Percentiles rank a stretch among this genome's conserved stretches.
Evolutionary conservation across 1,140 invertebrate species (phyloP).

Genomic region (Calephelis nemesis): DNA sequence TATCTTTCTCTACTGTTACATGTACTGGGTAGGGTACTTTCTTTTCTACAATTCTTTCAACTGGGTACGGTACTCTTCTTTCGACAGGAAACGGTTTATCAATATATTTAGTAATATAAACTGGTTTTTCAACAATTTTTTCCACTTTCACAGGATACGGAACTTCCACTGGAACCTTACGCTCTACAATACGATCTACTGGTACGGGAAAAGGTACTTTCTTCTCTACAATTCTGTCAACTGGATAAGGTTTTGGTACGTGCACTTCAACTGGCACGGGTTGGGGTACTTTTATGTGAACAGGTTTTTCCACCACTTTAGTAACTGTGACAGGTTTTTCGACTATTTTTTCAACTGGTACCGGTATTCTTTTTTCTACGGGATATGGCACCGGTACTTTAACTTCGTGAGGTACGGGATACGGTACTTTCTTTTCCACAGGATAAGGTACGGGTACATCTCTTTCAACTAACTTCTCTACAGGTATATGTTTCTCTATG

Average conservation of each 20-base stretch:
- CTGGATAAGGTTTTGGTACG: constrained; percentile 66
- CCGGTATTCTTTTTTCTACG: constrained; percentile 62
- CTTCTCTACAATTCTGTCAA: constrained; percentile 80
- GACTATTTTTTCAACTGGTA: constrained; percentile 78
- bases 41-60: constrained; percentile 71
- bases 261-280: constrained; percentile 73
- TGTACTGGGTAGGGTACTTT: constrained; percentile 79
- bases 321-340: constrained; percentile 80
- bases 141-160: constrained; percentile 80
- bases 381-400: constrained; percentile 68
- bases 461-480: constrained; percentile 61
- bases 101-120: constrained; percentile 74
- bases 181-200: constrained; percentile 78
- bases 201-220: constrained; percentile 78
- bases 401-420: constrained; percentile 63
- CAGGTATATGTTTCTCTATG: constrained; percentile 67
- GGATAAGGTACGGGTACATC: constrained; percentile 62
- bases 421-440: constrained; percentile 62
- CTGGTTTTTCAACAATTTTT: constrained; percentile 76
- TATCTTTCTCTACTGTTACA: constrained; percentile 70
- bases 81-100: constrained; percentile 77
- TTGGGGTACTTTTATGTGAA: constrained; percentile 74
- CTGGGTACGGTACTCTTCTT: constrained; percentile 73
- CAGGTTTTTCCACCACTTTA: constrained; percentile 75
- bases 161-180: constrained; percentile 71